Percentiles rank a stretch among this genome's conserved stretches.
Evolutionary conservation across 2,888 invertebrate species (phyloP).

Genomic region (Pristionchus arcanus): DNA sequence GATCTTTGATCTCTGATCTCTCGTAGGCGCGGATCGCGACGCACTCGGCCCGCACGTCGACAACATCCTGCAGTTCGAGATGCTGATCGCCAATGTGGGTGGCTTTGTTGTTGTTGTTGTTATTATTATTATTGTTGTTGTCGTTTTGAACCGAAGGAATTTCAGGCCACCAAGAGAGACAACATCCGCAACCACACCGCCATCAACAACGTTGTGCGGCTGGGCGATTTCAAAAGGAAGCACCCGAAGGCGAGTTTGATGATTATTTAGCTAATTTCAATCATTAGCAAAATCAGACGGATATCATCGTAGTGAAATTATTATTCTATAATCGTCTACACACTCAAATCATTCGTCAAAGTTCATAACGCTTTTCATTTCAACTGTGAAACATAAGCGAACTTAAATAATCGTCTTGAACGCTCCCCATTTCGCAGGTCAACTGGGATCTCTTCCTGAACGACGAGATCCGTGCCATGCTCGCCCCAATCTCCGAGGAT

Average conservation of each 20-base stretch:
- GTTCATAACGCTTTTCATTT: not conserved
- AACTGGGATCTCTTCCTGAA: constrained; percentile 71
- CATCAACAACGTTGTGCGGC: constrained; percentile 67
- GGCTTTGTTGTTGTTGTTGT: not conserved
- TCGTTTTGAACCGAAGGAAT: not conserved
- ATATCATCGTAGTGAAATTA: no score
- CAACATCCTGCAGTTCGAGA: constrained; percentile 71
- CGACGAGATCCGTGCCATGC: constrained; percentile 63
- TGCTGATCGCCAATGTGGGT: constrained; percentile 69
- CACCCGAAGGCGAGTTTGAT: constrained; percentile 60
- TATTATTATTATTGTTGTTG: not conserved
- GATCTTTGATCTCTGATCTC: constrained; percentile 37
- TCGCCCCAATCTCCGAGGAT: constrained; percentile 65
- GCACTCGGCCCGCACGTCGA: constrained; percentile 70
- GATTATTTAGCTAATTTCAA: not conserved
- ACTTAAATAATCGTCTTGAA: not conserved
- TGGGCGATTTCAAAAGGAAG: constrained; percentile 66
- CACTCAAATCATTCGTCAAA: no score
- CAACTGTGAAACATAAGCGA: not conserved
- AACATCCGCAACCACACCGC: constrained; percentile 65
- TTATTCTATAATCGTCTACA: no score
- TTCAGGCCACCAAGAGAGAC: constrained; percentile 67
- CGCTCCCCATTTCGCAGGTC: constrained; percentile 58
- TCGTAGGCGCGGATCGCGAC: constrained; percentile 65
- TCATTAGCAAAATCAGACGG: no score